Base-by-base conservation (phyloP, 2,797 vertebrate genomes). In the Lemur catta region DNA sequence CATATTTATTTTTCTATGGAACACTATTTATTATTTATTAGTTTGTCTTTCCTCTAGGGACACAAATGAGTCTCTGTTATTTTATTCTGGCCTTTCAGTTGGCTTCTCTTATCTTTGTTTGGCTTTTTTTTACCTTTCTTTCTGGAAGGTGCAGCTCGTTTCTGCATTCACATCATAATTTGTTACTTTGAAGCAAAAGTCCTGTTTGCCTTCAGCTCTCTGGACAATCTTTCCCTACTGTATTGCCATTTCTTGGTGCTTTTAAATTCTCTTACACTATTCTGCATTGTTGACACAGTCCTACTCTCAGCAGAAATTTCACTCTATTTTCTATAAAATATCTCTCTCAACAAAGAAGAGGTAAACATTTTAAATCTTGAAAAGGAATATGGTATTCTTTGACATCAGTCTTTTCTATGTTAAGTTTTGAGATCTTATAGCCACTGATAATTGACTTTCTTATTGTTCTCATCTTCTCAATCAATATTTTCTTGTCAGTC, bases 401-500 rank as follows among this genome's bases (percentile, higher is more conserved):
- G 80, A 75, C 71, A 86, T 61, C 8, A 61, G 26, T 38, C 7
- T 81, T 92, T 94, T 87, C 59, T 79, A 41, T 93, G 50, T 71
- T 96, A 72, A 95, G 76, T 84, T 84, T 89, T 91, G 48, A 57
- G 91, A 72, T 82, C 35, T 74, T 72, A 7, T 69, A 63, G 75
- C 33, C 61, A 78, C 55, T 87, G 24, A 91, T 72, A 94, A 75
- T 95, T 96, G 63, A 48, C 67, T 97, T 97, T 78, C 59, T 92
- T 91, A 86, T 74, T 98, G 43, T 82, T 94, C 63, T 96, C 38
- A 72, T 94, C 57, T 92, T 84, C 50, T 91, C 91, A 94, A 80
- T 95, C 96, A 95, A 95, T 97, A 96, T 91, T 87, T 96, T 76
- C 96, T 84, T 94, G 89, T 96, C 89, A 86, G 57, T 86, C 79